Evolutionary conservation across 2,797 vertebrate genomes (phyloP), one percentile per base, ranked within the genome.

Genomic region (Sebastes wilsoni): DNA sequence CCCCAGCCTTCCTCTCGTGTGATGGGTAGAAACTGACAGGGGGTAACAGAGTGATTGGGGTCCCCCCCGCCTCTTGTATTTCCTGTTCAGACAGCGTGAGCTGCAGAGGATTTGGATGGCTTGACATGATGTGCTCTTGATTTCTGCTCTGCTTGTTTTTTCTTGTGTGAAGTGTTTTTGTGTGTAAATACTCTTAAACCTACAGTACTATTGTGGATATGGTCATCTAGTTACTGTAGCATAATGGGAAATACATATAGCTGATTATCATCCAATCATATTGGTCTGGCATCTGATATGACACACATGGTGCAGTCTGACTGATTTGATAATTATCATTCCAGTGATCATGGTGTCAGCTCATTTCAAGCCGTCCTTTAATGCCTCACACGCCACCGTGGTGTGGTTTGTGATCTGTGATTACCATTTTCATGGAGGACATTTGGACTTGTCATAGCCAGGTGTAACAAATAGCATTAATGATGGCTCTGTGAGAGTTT

Each of bases 1-100:
- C 30, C 38, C 38, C 72, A 16, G 25, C 32, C 25, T 13, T 38
- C 27, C 6, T n/a, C 64, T 46, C 32, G 60, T 46, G 8, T 80
- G 84, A 86, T 83, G 61, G 61, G 65, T 81, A 62, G 86, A 81
- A 89, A 80, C 82, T 83, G 87, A 88, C 82, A 60, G 70, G 66
- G 77, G 83, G 82, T 60, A 87, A 84, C 74, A 5, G 70, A 85
- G 66, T 82, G 77, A 84, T 77, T 30, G 72, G 75, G 30, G 30
- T 69, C 20, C 56, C 36, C 69, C 61, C 66, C 22, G 38, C 62
- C 56, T 72, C 66, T 61, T 30, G 22, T 30, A 36, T 61, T 82
- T 79, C 62, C 68, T 65, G 73, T 65, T 78, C 38, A 54, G 60
- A 64, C 62, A 52, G 61, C 30, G 12, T 71, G 42, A 78, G 27